These are phyloP conservation scores for Malurus melanocephalus DNA, from an alignment of 2,113 vertebrate species.

Conservation along the genomic window DNA sequence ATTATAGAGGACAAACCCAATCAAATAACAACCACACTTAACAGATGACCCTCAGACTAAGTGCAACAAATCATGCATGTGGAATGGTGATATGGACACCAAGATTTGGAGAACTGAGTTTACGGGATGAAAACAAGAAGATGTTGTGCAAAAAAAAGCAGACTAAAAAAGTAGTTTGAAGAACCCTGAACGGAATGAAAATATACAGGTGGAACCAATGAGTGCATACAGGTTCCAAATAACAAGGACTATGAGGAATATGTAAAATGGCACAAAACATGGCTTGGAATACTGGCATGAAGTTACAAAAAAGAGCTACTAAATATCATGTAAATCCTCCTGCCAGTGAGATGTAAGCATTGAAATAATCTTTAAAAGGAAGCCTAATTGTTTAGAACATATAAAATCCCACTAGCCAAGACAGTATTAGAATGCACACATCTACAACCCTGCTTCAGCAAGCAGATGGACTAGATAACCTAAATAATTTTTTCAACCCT, in stretches of 20 bases:
- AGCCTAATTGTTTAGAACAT: conserved; percentile 12
- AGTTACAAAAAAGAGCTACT: not conserved
- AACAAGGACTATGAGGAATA: not conserved
- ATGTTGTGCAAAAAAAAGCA: not conserved
- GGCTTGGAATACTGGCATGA: conserved; percentile 1
- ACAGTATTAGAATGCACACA: conserved; percentile 10
- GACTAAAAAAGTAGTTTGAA: not conserved
- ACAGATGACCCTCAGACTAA: not conserved
- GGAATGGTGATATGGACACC: not conserved
- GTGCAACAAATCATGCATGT: not conserved
- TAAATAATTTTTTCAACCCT: conserved; percentile 12
- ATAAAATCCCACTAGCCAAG: conserved; percentile 19
- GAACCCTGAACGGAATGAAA: not conserved
- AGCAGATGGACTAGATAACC: conserved; percentile 40
- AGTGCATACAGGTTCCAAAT: not conserved
- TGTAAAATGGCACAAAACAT: conserved; percentile 17
- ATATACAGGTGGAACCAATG: not conserved
- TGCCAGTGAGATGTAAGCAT: not conserved
- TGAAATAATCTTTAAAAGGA: not conserved
- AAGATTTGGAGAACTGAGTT: not conserved
- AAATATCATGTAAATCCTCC: not conserved
- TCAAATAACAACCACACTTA: not conserved
- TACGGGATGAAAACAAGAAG: not conserved
- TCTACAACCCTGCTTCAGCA: conserved; percentile 6
- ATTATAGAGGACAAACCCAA: not conserved